These are phyloP conservation scores for Microtus oregoni DNA, from an alignment of 2,113 vertebrate species.

Conservation along the genomic window DNA sequence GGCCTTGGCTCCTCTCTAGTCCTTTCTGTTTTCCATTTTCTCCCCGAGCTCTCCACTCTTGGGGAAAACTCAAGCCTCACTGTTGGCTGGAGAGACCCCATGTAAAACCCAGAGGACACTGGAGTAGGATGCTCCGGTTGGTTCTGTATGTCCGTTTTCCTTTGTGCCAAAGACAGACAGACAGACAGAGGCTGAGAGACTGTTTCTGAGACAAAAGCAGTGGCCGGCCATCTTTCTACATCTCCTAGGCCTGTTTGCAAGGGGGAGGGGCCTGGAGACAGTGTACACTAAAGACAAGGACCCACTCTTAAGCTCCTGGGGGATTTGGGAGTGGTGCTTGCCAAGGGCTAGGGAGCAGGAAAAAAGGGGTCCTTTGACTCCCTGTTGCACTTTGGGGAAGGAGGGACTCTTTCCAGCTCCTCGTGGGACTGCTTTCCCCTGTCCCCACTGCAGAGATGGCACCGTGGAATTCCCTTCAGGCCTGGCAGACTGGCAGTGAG, in stretches of 20 bases:
- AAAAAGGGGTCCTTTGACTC: constrained; percentile 41
- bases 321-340: not conserved
- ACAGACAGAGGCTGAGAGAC: constrained; percentile 46
- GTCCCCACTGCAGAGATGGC: constrained; percentile 68
- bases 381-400: constrained; percentile 81
- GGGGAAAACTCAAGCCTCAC: constrained; percentile 27
- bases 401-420: constrained; percentile 12
- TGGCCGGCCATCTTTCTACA: constrained; percentile 10
- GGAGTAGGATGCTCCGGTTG: not conserved
- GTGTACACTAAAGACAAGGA: not conserved
- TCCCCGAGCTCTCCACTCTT: not conserved
- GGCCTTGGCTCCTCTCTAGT: not conserved
- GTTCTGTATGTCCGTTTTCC: constrained; percentile 64
- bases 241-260: not conserved
- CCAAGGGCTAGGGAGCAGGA: constrained; percentile 63
- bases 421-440: constrained; percentile 1
- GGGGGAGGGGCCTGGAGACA: not conserved
- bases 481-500: constrained; percentile 76
- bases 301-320: not conserved
- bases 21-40: not conserved
- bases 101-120: constrained; percentile 44
- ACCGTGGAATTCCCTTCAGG: constrained; percentile 63
- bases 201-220: constrained; percentile 44
- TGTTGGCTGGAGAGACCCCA: constrained; percentile 43
- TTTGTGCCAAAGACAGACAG: constrained; percentile 82